A percentile compares a stretch with the other conserved stretches of the same genome.
These are phyloP conservation scores for Euura lappo DNA, from an alignment of 1,140 invertebrate genomes.

Conservation along the genomic window DNA sequence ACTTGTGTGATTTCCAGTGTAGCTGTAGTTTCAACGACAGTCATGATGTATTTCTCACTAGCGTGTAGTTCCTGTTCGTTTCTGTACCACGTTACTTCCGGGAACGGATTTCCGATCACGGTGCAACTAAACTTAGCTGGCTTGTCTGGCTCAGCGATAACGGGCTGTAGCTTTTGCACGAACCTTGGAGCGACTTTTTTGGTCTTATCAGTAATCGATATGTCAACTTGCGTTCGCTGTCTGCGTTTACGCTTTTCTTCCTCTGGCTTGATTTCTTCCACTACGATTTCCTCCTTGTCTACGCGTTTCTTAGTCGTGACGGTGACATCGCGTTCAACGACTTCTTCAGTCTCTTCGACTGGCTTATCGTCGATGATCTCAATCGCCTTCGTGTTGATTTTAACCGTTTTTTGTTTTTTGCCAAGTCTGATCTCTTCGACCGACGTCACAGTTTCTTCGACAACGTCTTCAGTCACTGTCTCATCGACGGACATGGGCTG, in stretches of 20 bases:
- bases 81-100: conserved; percentile 79
- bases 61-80: conserved; percentile 72
- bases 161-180: conserved; percentile 72
- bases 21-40: conserved; percentile 66
- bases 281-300: conserved; percentile 23
- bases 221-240: conserved; percentile 63
- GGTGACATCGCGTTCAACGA: neutral
- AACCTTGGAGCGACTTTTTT: conserved; percentile 72
- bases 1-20: conserved; percentile 71
- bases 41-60: conserved; percentile 69
- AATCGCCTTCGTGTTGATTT: conserved; percentile 21
- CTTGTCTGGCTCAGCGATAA: conserved; percentile 67
- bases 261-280: conserved; percentile 27
- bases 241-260: conserved; percentile 38
- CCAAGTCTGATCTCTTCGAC: conserved; percentile 21
- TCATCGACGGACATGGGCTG: neutral
- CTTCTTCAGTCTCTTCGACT: conserved; percentile 24
- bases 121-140: conserved; percentile 70
- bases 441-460: conserved; percentile 24
- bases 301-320: conserved; percentile 16
- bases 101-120: conserved; percentile 71
- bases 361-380: conserved; percentile 18
- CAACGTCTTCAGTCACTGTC: conserved; percentile 17
- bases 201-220: conserved; percentile 53
- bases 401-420: conserved; percentile 22